These are phyloP conservation scores for Telenomus remus DNA, from an alignment of 1,140 invertebrate genomes.

Conservation along the genomic window DNA sequence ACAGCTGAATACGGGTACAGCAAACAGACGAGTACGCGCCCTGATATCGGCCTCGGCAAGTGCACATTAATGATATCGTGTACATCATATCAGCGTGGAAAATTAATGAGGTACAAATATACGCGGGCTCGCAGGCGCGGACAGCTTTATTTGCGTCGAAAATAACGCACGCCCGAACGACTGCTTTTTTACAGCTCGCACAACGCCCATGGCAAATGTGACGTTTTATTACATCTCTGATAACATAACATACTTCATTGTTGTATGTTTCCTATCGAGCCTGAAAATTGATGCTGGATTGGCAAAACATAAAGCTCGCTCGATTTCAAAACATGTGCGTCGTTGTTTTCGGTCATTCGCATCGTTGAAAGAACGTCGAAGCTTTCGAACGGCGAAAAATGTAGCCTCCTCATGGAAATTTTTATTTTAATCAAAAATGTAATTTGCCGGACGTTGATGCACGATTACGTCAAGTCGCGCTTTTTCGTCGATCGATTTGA, in stretches of 20 bases:
- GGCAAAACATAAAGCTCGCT: slow-evolving; percentile 26
- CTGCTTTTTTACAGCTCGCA: slow-evolving; percentile 24
- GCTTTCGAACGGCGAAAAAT: too few relatives aligned
- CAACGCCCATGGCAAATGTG: slow-evolving; percentile 28
- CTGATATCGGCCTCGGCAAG: slow-evolving; percentile 39
- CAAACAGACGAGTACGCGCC: slow-evolving; percentile 30
- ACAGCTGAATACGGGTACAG: slow-evolving; percentile 43
- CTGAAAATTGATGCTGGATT: slow-evolving; percentile 35
- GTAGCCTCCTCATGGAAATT: too few relatives aligned
- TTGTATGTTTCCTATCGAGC: slow-evolving; percentile 45
- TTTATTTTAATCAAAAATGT: too few relatives aligned
- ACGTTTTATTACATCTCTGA: slow-evolving; percentile 46
- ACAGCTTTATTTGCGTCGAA: slow-evolving; percentile 46
- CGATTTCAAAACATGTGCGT: neutral
- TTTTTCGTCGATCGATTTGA: slow-evolving; percentile 10
- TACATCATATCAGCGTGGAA: slow-evolving; percentile 41
- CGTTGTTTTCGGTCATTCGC: neutral
- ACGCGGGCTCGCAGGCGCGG: slow-evolving; percentile 41
- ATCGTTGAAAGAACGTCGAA: too few relatives aligned
- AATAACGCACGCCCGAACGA: slow-evolving; percentile 15
- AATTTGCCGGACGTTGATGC: too few relatives aligned
- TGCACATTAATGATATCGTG: slow-evolving; percentile 48
- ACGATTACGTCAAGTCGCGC: neutral
- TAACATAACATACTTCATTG: slow-evolving; percentile 35
- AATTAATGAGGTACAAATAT: slow-evolving; percentile 56